Conservation (phyloP, 1,140 invertebrate genomes). For the Pissodes strobi region DNA sequence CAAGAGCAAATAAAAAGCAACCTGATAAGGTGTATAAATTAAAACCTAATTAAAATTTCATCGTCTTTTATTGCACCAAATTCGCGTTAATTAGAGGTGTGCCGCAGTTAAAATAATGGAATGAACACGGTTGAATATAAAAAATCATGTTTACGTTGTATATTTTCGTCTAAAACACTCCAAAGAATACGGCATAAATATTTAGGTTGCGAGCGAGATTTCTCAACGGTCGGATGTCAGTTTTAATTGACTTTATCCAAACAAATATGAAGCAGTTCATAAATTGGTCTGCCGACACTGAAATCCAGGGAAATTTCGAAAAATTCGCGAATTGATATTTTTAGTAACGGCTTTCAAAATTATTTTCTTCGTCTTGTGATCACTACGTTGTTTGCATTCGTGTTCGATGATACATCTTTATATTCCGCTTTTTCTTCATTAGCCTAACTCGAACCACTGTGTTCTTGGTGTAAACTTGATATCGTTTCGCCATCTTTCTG, state of each 20-base stretch:
- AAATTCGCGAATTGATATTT: slow-evolving; percentile 14
- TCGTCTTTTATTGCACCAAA: slow-evolving; percentile 3
- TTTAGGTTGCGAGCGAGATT: slow-evolving; percentile 13
- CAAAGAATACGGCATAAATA: slow-evolving; percentile 26
- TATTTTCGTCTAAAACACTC: slow-evolving; percentile 19
- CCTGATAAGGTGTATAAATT: not conserved
- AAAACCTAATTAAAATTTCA: not conserved
- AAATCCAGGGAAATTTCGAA: not conserved
- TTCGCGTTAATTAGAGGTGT: slow-evolving; percentile 8
- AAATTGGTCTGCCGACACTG: slow-evolving; percentile 16
- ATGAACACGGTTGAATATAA: slow-evolving; percentile 8
- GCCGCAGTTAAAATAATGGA: not conserved
- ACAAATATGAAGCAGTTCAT: slow-evolving; percentile 33
- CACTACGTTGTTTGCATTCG: too few species aligned
- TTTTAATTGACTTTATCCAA: slow-evolving; percentile 33
- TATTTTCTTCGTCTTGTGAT: too few species aligned
- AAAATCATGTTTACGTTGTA: slow-evolving; percentile 13
- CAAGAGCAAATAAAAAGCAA: not conserved
- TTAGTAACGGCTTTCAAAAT: too few species aligned
- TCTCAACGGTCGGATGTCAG: slow-evolving; percentile 21
- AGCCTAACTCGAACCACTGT: too few species aligned
- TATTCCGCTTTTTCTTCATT: too few species aligned
- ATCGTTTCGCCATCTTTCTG: too few species aligned
- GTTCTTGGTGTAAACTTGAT: too few species aligned
- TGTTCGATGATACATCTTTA: too few species aligned